Conservation (phyloP, 2,888 invertebrate genomes). For the Thysanoteuthis rhombus region DNA sequence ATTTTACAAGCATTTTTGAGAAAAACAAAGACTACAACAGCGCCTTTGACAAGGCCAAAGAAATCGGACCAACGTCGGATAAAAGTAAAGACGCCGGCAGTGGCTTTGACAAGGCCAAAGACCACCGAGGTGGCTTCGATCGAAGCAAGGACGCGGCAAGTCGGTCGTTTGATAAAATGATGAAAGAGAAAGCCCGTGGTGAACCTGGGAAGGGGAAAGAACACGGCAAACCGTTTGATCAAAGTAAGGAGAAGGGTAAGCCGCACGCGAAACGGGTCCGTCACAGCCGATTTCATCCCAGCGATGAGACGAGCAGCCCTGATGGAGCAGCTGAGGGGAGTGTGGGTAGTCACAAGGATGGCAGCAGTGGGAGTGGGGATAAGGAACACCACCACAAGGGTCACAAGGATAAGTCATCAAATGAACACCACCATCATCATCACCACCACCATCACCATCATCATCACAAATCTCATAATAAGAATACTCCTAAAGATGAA, state of each 20-base stretch:
- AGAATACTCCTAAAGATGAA: not conserved
- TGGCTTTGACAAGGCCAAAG: conserved; percentile 20
- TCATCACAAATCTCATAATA: conserved; percentile 44
- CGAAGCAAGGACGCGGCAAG: conserved; percentile 17
- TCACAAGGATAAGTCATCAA: conserved; percentile 38
- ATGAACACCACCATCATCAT: conserved; percentile 44
- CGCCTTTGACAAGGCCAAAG: conserved; percentile 22
- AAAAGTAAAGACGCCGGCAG: conserved; percentile 16
- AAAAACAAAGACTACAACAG: conserved; percentile 14
- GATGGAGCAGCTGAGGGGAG: conserved; percentile 19
- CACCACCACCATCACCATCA: conserved; percentile 47
- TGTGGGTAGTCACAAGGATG: conserved; percentile 23
- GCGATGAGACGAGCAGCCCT: not conserved
- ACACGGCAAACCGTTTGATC: not conserved
- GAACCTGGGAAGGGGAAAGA: conserved; percentile 1
- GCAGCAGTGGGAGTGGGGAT: conserved; percentile 32
- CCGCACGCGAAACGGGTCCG: not conserved
- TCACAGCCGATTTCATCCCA: not conserved
- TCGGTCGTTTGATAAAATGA: conserved; percentile 20
- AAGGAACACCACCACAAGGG: conserved; percentile 39
- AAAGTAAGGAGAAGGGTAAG: not conserved
- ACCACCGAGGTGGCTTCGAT: conserved; percentile 20
- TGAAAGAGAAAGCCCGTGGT: conserved; percentile 25
- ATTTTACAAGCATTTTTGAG: conserved; percentile 13
- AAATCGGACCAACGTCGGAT: not conserved